phyloP scores from a whole-genome alignment of 2,797 vertebrate species.

The Sebastes diploproa region DNA sequence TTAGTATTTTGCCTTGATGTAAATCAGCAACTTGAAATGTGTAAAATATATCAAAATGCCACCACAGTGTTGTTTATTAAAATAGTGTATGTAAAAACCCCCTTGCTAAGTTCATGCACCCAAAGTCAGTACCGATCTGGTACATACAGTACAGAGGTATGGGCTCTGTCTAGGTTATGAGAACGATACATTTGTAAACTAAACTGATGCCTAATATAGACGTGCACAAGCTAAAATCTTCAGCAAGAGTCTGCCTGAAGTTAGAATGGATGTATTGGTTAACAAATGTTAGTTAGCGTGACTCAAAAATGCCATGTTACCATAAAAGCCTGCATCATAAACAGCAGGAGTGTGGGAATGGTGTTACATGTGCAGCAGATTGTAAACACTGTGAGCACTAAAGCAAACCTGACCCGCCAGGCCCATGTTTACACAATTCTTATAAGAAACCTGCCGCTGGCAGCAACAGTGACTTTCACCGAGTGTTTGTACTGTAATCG shows the following conservation, averaged over 20 bases:
- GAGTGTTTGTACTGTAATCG: neutral
- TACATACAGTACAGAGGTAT: neutral
- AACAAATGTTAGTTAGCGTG: neutral
- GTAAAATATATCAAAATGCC: neutral
- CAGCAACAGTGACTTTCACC: neutral
- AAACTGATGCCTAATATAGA: neutral
- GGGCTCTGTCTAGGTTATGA: neutral
- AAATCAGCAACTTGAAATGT: neutral
- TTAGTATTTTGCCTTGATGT: neutral
- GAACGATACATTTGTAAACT: neutral
- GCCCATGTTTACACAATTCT: conserved; percentile 15
- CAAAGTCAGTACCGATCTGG: neutral
- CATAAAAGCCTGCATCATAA: neutral
- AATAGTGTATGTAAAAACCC: neutral
- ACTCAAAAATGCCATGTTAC: neutral
- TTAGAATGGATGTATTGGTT: neutral
- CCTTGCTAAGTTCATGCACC: neutral
- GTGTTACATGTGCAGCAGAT: conserved; percentile 16
- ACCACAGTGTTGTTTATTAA: neutral
- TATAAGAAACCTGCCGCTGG: conserved; percentile 3
- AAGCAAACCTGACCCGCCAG: conserved; percentile 26
- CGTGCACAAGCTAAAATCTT: neutral
- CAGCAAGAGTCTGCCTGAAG: neutral
- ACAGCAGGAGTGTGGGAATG: conserved; percentile 31
- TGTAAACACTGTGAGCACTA: conserved; percentile 8